Base-by-base conservation (phyloP, 2,797 vertebrate genomes). In the Triplophysa yarkandensis region DNA sequence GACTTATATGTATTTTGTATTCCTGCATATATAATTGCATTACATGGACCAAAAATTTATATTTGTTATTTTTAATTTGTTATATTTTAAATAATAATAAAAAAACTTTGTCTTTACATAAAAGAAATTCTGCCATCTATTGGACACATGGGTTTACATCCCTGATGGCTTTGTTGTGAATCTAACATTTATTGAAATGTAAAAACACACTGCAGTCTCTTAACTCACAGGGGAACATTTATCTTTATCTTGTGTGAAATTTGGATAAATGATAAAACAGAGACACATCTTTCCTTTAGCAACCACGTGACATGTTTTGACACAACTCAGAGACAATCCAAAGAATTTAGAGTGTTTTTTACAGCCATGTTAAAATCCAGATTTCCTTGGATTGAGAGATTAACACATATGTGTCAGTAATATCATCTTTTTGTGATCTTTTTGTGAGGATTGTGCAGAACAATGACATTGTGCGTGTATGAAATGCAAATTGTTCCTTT, bases 121-220 rank as follows among this genome's bases (percentile, higher is more conserved):
- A 23, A 43, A 23, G n/a, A 74, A 34, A 74, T 65, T 50, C 61
- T 55, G 71, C 71, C 71, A 43, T 66, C 71, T 66, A 6, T 44
- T 34, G 71, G 71, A 44, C 16, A 25, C 5, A 43, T 44, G 8
- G 6, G 4, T 62, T 30, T 14, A 66, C 27, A 30, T 14, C 25
- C 50, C 11, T 10, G 4, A 17, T 36, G 21, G 0, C 25, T 41
- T 25, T 27, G 13, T 62, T 25, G 7, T 41, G 19, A 19, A 10
- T 21, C 2, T 39, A 23, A 43, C 23, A 43, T n/a, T 19, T 6
- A 28, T 44, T 4, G 27, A 36, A 9, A 39, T 48, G 36, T 10
- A 27, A 1, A 50, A n/a, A 2, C 1, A 19, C 21, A 46, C 7
- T 14, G 16, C 17, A 57, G n/a, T 17, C 8, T 36, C 10, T 36